Conservation (phyloP, 2,888 invertebrate genomes). For the Cosmopolites sordidus region DNA sequence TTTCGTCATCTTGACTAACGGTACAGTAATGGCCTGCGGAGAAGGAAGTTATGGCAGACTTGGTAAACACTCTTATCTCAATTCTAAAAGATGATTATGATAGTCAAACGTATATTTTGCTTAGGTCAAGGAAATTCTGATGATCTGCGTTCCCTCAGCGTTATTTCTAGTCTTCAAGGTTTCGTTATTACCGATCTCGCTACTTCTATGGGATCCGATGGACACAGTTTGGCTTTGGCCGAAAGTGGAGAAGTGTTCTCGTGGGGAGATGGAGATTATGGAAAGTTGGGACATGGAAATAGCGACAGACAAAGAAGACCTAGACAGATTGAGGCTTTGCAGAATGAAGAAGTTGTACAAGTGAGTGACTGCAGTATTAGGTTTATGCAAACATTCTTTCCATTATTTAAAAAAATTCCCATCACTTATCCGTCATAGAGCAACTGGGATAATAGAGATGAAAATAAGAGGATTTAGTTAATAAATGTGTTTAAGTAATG, state of each 20-base stretch:
- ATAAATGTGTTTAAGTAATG: too few species aligned
- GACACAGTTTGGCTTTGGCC: constrained; percentile 60
- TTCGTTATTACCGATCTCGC: constrained; percentile 60
- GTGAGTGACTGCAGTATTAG: too few species aligned
- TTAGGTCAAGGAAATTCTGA: constrained; percentile 57
- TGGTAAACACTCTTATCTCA: constrained; percentile 38
- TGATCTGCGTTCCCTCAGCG: constrained; percentile 54
- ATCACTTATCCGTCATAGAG: too few species aligned
- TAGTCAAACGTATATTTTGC: not conserved
- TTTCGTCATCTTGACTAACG: constrained; percentile 57
- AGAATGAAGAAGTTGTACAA: constrained; percentile 58
- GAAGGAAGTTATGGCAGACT: constrained; percentile 62
- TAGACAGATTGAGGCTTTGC: constrained; percentile 58
- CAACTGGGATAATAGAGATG: too few species aligned
- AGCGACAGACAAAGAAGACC: constrained; percentile 60
- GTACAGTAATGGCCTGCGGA: constrained; percentile 60
- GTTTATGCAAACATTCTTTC: too few species aligned
- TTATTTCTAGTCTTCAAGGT: constrained; percentile 59
- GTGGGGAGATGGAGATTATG: constrained; percentile 65
- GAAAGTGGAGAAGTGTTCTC: constrained; percentile 64
- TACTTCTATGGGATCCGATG: constrained; percentile 62
- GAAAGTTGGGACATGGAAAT: constrained; percentile 63
- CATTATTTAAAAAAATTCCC: too few species aligned
- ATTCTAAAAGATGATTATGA: not conserved
- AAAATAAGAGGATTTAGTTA: too few species aligned